Percentiles rank a stretch among this genome's conserved stretches.
Evolutionary conservation across 2,888 invertebrate species (phyloP).

Genomic region (Lissocephala sabroskyi): DNA sequence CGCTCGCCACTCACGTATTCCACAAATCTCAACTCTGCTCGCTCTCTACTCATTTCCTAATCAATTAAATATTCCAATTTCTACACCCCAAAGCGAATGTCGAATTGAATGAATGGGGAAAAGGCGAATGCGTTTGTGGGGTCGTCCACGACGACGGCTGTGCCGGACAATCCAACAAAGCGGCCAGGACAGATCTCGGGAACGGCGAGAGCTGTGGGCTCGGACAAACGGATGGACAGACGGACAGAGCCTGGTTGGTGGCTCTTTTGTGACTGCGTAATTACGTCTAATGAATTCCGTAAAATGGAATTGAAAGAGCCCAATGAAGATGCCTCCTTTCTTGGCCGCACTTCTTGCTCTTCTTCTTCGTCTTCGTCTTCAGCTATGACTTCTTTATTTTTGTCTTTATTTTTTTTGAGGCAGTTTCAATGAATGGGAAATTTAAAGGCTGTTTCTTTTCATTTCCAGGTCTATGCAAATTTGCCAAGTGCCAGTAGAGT

Average conservation of each 20-base stretch:
- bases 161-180: slow-evolving; percentile 13
- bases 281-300: slow-evolving; percentile 55
- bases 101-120: slow-evolving; percentile 21
- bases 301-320: slow-evolving; percentile 46
- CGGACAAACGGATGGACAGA: no score
- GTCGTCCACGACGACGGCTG: no score
- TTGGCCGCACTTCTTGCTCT: no score
- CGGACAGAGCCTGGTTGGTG: neutral
- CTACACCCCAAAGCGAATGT: slow-evolving; percentile 13
- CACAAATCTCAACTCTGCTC: slow-evolving; percentile 19
- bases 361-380: slow-evolving; percentile 1
- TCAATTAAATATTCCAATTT: slow-evolving; percentile 61
- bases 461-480: no score
- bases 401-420: no score
- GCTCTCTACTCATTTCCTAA: slow-evolving; percentile 52
- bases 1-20: no score
- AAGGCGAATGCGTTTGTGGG: slow-evolving; percentile 20
- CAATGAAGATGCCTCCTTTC: slow-evolving; percentile 8
- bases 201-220: no score
- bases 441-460: no score
- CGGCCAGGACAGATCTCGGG: neutral
- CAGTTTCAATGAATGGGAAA: no score
- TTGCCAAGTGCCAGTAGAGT: no score
- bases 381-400: neutral
- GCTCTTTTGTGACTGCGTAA: slow-evolving; percentile 53